Conservation (phyloP, 1,140 invertebrate species). For the Panulirus ornatus region DNA sequence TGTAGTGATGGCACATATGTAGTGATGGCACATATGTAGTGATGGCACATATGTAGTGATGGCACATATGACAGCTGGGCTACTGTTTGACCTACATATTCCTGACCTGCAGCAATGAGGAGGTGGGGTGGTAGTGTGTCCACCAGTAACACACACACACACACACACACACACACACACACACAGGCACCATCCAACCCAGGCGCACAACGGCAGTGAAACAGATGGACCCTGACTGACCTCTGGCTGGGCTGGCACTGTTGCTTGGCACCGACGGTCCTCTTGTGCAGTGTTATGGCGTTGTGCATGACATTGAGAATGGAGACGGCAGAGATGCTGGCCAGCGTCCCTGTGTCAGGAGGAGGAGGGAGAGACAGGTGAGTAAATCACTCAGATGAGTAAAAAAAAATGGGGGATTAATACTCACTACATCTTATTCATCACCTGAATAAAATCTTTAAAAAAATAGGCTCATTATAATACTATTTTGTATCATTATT, state of each 20-base stretch:
- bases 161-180: background rate
- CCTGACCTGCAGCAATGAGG: too few species aligned
- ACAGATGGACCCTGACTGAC: conserved; percentile 74
- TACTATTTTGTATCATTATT: too few species aligned
- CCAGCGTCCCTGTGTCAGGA: conserved; percentile 79
- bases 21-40: background rate
- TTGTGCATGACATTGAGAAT: conserved; percentile 85
- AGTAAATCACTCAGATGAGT: too few species aligned
- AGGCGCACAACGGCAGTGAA: too few species aligned
- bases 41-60: background rate
- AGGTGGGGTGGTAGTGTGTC: background rate
- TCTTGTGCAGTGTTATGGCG: conserved; percentile 84
- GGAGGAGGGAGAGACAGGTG: background rate
- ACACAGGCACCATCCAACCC: background rate
- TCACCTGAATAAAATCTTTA: too few species aligned
- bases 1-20: too few species aligned
- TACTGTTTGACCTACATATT: too few species aligned
- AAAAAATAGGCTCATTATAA: too few species aligned
- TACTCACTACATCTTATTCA: too few species aligned
- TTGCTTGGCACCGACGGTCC: conserved; percentile 83
- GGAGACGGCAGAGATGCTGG: conserved; percentile 79
- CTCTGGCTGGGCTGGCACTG: conserved; percentile 81
- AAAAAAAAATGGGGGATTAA: too few species aligned
- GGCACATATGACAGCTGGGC: too few species aligned
- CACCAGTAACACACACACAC: too few species aligned